Conservation (phyloP, 2,113 vertebrate genomes). For the Orcinus orca region DNA sequence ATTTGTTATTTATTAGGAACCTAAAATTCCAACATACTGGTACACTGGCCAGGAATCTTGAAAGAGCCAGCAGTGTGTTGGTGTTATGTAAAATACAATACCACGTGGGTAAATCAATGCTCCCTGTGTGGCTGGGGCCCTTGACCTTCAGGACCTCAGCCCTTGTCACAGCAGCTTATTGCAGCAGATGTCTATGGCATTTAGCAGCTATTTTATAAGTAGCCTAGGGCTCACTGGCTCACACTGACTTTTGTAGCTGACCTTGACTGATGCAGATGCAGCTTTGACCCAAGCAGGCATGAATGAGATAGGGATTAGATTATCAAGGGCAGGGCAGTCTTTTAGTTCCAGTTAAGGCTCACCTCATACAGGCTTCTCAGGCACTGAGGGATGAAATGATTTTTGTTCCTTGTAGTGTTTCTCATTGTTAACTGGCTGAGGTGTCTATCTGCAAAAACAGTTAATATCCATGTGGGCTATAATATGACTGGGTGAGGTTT, state of each 20-base stretch:
- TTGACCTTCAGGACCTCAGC: background rate
- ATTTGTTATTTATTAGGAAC: background rate
- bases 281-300: conserved; percentile 40
- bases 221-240: background rate
- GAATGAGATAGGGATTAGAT: conserved; percentile 44
- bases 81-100: background rate
- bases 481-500: background rate
- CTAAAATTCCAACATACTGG: background rate
- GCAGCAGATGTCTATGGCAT: background rate
- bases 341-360: conserved; percentile 38
- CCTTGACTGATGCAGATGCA: conserved; percentile 39
- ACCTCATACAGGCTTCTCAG: background rate
- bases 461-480: background rate
- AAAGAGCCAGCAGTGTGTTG: background rate
- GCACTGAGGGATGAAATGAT: conserved; percentile 45
- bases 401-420: conserved; percentile 41
- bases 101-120: background rate
- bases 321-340: conserved; percentile 7
- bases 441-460: background rate
- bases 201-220: background rate
- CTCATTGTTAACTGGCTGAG: background rate
- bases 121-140: background rate
- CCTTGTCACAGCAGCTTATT: background rate
- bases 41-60: background rate
- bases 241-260: conserved; percentile 17